These are phyloP conservation scores for Papilio xuthus DNA, from an alignment of 1,140 invertebrate species.

Conservation along the genomic window DNA sequence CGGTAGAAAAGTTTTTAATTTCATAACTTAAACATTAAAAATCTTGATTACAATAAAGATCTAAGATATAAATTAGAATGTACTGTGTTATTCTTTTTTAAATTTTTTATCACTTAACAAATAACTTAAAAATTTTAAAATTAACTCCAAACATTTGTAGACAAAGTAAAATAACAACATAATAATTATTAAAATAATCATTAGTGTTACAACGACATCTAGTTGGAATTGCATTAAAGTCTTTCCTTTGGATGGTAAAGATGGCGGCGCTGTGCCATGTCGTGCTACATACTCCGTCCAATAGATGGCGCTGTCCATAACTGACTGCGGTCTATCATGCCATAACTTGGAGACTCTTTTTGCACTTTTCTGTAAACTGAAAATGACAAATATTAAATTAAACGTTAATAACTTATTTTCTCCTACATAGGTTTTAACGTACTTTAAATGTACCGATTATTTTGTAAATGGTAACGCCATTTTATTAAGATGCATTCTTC, in stretches of 20 bases:
- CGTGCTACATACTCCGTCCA: conserved; percentile 81
- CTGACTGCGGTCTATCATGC: conserved; percentile 72
- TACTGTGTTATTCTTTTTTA: conserved; percentile 3
- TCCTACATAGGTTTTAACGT: neutral
- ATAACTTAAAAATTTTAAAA: conserved; percentile 24
- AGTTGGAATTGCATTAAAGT: conserved; percentile 55
- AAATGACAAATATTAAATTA: conserved; percentile 41
- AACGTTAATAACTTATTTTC: neutral
- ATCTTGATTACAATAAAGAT: neutral
- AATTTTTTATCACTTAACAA: neutral
- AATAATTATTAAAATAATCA: conserved; percentile 45
- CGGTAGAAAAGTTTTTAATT: conserved; percentile 1
- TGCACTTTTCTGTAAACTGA: conserved; percentile 76
- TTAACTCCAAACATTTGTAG: conserved; percentile 42
- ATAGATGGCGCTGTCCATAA: conserved; percentile 79
- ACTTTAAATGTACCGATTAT: too few relatives aligned
- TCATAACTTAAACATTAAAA: neutral
- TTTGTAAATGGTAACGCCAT: too few relatives aligned
- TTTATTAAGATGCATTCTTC: too few relatives aligned
- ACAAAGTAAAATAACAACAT: conserved; percentile 45
- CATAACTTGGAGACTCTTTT: conserved; percentile 69
- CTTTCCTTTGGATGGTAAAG: conserved; percentile 50
- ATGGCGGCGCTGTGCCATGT: conserved; percentile 60
- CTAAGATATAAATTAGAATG: neutral
- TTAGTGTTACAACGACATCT: conserved; percentile 63